Conservation (phyloP, 23 tunicate species). For the Diplosoma virens region DNA sequence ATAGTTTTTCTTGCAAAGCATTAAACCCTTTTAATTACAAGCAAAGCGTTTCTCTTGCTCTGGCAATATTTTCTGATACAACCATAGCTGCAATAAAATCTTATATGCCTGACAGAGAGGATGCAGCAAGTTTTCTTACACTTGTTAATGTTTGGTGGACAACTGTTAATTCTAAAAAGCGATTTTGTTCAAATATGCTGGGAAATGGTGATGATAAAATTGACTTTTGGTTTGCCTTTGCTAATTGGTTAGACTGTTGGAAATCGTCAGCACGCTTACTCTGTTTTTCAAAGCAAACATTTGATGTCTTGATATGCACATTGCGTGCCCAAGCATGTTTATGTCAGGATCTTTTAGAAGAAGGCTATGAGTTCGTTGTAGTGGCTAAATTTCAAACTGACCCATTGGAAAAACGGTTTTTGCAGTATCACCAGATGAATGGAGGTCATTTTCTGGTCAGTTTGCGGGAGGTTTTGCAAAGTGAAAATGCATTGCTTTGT, state of each 20-base stretch:
- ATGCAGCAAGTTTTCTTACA: too few species aligned
- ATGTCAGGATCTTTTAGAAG: background rate
- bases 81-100: too few species aligned
- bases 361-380: background rate
- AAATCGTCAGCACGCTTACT: background rate
- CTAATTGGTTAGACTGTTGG: slow-evolving; percentile 1
- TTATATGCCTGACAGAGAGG: too few species aligned
- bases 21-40: too few species aligned
- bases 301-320: background rate
- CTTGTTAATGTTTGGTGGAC: slow-evolving; percentile 1
- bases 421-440: background rate
- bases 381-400: background rate
- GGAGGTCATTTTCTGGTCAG: background rate
- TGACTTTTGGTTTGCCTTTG: background rate
- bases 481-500: background rate
- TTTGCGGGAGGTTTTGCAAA: too few species aligned
- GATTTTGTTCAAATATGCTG: background rate
- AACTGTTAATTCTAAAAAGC: slow-evolving; percentile 8
- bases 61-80: too few species aligned
- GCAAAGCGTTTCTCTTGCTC: too few species aligned
- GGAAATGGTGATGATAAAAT: slow-evolving; percentile 23
- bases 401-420: too few species aligned
- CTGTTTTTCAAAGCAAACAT: slow-evolving; percentile 10
- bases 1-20: too few species aligned
- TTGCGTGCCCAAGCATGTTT: slow-evolving; percentile 4